Evolutionary conservation across 2,797 vertebrate species (phyloP).

Genomic region (Halcyon smyrnensis): DNA sequence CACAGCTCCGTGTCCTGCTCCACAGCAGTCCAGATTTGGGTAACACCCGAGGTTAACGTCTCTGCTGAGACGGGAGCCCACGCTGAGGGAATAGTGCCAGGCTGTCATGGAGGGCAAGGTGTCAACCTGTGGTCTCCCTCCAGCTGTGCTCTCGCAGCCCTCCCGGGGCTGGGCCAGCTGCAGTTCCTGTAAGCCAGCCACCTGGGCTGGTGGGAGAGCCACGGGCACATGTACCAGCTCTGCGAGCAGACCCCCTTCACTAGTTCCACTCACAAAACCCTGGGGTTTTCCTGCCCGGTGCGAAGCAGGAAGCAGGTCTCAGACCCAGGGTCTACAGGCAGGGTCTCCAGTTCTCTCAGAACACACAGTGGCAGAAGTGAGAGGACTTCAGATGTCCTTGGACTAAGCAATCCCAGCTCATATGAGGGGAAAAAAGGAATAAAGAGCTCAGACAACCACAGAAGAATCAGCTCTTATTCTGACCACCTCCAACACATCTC

Average conservation of each 20-base stretch:
- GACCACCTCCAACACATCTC: not conserved
- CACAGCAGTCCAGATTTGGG: not conserved
- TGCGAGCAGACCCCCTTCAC: not conserved
- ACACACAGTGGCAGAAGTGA: not conserved
- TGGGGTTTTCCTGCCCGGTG: not conserved
- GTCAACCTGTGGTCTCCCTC: not conserved
- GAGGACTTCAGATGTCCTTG: not conserved
- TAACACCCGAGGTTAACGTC: fast-evolving
- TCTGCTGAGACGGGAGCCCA: not conserved
- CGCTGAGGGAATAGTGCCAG: fast-evolving
- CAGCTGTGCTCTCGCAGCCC: not conserved
- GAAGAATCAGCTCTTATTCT: not conserved
- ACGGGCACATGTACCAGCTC: not conserved
- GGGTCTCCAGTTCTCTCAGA: not conserved
- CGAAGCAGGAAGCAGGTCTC: not conserved
- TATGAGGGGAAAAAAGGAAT: fast-evolving
- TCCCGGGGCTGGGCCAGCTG: not conserved
- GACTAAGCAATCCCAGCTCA: not conserved
- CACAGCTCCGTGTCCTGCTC: not conserved
- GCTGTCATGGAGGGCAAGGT: not conserved
- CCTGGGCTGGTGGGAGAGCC: not conserved
- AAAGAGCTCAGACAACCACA: not conserved
- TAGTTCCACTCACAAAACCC: not conserved
- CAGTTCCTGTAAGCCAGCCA: not conserved
- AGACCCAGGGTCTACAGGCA: not conserved